Evolutionary conservation across 2,797 vertebrate species (phyloP), one percentile per base, ranked within the genome.

Genomic region (Paratrypauchen microcephalus): DNA sequence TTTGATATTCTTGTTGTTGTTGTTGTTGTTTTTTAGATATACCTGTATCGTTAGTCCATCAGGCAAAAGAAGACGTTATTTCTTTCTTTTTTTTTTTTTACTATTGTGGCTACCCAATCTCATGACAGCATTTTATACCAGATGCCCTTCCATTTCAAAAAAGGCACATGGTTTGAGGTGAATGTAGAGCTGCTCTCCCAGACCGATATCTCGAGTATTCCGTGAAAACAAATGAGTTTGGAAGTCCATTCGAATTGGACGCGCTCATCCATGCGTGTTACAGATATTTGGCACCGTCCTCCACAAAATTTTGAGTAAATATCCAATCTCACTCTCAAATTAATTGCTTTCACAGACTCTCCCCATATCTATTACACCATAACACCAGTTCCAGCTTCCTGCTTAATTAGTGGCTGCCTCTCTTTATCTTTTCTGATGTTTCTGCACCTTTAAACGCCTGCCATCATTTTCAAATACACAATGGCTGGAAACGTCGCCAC

Each of bases 391-490:
- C 61, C 39, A 47, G 19, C 61, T 18, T 63, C 39, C 61, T 15
- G 6, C 47, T 63, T 24, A 63, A 63, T 63, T 63, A 47, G 39
- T 23, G 26, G 13, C 61, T 45, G 21, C 61, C 4, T 63, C 23
- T 4, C 21, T 16, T 23, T 65, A 47, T 4, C 15, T 47, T 45
- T 45, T 47, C 39, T 19, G 58, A 36, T 63, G 21, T 63, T 63
- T 63, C 47, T 1, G 50, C 63, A 19, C 47, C 28, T 65, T 65
- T 65, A 50, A 65, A 50, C 11, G 18, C 30, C 64, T 54, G 64
- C 61, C 61, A 63, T 54, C 28, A 54, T 66, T 65, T 66, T 19
- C 24, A 9, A 48, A 19, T 9, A 47, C 30, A 66, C 64, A 21
- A 54, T 32, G 64, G 59, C 6, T 21, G 24, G 8, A 15, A 16